Evolutionary conservation across 1,140 invertebrate genomes (phyloP), one percentile per base, ranked within the genome.

Genomic region (Drosophila murphyi): DNA sequence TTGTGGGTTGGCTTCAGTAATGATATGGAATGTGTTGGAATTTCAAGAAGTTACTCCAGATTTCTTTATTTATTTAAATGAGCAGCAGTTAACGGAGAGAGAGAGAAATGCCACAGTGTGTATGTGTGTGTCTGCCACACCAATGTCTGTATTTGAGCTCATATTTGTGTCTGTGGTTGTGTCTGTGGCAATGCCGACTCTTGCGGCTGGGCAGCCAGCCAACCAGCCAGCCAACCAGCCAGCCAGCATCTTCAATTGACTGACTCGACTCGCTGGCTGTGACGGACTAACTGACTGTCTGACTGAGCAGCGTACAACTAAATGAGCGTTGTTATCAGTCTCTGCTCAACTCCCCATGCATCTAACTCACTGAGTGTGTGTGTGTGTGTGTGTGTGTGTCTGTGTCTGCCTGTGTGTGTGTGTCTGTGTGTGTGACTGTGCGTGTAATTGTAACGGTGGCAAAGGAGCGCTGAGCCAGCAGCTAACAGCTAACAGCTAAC

Each of bases 51-150:
- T 91, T 91, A 81, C 88, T 88, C 55, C 80, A 91, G 88, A 91
- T 91, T 91, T 91, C 88, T 91, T 91, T 91, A 90, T 90, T 90
- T 90, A 90, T 90, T 90, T 90, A 90, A 90, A 90, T 90, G 88
- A 90, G 87, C 87, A 90, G 75, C 80, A 82, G 57, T 35, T 59
- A 64, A n/a, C n/a, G 10, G 39, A 43, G 39, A n/a, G 39, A 43
- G 39, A n/a, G 62, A 80, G 20, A 20, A 59, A 80, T 86, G 68
- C 78, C 80, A 59, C 76, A 63, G 43, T 69, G 52, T 63, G 35
- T 48, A 50, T 43, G 39, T 43, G 6, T 43, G 5, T 64, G 57
- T 63, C 39, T 48, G 57, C 56, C 28, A 8, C 35, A 3, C 41
- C 32, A 43, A 57, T 64, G 55, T 57, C 63, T 62, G 50, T 43